phyloP scores from a whole-genome alignment of 2,797 vertebrate species.

The Amazona ochrocephala region DNA sequence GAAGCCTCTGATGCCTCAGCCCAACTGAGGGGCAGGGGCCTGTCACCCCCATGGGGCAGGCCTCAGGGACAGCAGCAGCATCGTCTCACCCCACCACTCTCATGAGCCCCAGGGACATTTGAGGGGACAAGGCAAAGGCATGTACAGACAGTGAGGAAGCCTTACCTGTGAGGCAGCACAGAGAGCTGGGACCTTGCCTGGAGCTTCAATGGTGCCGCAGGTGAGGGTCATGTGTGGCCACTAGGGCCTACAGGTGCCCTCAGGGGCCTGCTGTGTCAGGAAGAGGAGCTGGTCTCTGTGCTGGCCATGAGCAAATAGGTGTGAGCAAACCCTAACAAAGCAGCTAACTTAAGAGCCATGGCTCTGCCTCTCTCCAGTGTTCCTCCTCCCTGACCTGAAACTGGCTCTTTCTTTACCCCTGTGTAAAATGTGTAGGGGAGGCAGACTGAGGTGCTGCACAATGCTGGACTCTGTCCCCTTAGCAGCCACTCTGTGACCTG shows the following conservation, averaged over 20 bases:
- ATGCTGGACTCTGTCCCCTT: neutral
- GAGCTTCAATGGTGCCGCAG: rapidly evolving
- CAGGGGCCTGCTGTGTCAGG: neutral
- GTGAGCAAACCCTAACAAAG: neutral
- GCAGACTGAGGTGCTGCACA: neutral
- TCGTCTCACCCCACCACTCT: neutral
- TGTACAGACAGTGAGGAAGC: rapidly evolving
- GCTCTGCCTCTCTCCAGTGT: rapidly evolving
- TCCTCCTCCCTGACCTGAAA: neutral
- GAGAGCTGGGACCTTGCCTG: too few relatives aligned
- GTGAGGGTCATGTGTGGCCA: neutral
- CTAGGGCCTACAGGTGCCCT: neutral
- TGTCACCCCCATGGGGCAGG: rapidly evolving
- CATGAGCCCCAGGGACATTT: neutral
- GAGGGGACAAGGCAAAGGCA: neutral
- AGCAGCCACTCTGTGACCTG: neutral
- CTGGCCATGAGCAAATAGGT: rapidly evolving
- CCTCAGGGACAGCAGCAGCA: too few relatives aligned
- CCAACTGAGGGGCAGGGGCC: rapidly evolving
- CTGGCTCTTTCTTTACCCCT: neutral
- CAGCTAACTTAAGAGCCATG: neutral
- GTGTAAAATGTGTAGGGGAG: neutral
- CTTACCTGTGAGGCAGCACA: neutral
- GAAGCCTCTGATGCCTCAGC: neutral
- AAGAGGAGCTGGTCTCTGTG: neutral